Conservation (phyloP, 2,113 vertebrate species). For the Protobothrops flavoviridis region DNA sequence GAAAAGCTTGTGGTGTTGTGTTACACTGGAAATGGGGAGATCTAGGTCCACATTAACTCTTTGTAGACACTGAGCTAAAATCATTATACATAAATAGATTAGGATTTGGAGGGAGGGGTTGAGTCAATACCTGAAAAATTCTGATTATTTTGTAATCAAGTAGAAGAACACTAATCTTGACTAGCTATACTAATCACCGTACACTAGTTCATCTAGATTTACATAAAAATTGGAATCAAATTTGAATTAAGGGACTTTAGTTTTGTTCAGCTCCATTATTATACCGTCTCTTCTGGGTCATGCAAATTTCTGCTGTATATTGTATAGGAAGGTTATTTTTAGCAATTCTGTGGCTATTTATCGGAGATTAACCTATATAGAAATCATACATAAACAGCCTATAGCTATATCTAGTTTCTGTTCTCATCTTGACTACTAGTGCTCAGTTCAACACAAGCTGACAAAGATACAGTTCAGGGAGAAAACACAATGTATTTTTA, state of each 20-base stretch:
- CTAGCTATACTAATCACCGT: neutral
- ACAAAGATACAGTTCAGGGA: slow-evolving; percentile 8
- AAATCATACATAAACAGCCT: slow-evolving; percentile 21
- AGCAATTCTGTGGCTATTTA: neutral
- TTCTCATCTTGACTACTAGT: neutral
- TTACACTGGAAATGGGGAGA: neutral
- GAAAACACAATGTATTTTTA: slow-evolving; percentile 10
- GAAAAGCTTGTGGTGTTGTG: neutral
- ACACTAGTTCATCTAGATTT: neutral
- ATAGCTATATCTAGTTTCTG: slow-evolving; percentile 1
- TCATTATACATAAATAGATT: neutral
- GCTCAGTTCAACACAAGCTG: neutral
- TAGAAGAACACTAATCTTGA: neutral
- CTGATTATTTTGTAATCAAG: neutral
- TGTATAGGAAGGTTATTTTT: neutral
- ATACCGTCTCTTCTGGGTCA: neutral
- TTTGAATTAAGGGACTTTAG: neutral
- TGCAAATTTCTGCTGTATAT: neutral
- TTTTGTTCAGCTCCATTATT: neutral
- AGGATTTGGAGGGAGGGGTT: neutral
- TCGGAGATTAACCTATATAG: slow-evolving; percentile 5
- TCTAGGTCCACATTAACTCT: neutral
- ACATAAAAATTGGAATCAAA: neutral
- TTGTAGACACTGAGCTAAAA: neutral
- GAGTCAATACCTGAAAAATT: neutral